These are phyloP conservation scores for Galleria mellonella DNA, from an alignment of 1,140 invertebrate species.

Conservation along the genomic window DNA sequence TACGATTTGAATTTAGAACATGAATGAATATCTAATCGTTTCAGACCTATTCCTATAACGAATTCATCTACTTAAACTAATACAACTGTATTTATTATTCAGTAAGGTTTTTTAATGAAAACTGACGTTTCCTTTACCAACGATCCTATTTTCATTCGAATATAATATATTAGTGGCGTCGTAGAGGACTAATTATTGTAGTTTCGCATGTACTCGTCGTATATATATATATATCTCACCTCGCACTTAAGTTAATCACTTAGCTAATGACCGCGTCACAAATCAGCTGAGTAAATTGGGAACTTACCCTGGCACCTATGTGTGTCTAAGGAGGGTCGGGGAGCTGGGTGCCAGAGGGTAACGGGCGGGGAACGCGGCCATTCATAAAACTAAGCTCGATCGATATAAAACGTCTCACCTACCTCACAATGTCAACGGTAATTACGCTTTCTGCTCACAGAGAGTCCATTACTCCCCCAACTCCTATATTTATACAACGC, in stretches of 20 bases:
- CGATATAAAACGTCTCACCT: constrained; percentile 45
- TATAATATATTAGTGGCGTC: too few relatives aligned
- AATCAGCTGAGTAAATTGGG: constrained; percentile 27
- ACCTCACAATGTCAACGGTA: constrained; percentile 16
- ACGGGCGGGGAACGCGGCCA: constrained; percentile 24
- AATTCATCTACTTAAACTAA: too few relatives aligned
- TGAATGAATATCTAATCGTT: too few relatives aligned
- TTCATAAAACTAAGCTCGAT: constrained; percentile 60
- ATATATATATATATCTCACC: neutral
- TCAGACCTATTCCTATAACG: too few relatives aligned
- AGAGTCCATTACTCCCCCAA: constrained; percentile 23
- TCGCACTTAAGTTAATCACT: constrained; percentile 17
- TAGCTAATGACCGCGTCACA: constrained; percentile 21
- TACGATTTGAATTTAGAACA: too few relatives aligned
- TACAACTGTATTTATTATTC: too few relatives aligned
- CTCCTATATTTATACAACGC: constrained; percentile 5
- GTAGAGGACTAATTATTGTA: too few relatives aligned
- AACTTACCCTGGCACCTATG: constrained; percentile 1
- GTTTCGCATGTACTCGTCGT: too few relatives aligned
- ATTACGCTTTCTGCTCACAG: constrained; percentile 9
- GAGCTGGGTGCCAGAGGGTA: neutral
- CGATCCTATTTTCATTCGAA: too few relatives aligned
- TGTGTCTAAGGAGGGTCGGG: constrained; percentile 8
- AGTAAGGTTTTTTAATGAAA: too few relatives aligned
- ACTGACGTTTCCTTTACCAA: too few relatives aligned